phyloP scores from a whole-genome alignment of 2,113 vertebrate species.

The Cyprinodon variegatus region DNA sequence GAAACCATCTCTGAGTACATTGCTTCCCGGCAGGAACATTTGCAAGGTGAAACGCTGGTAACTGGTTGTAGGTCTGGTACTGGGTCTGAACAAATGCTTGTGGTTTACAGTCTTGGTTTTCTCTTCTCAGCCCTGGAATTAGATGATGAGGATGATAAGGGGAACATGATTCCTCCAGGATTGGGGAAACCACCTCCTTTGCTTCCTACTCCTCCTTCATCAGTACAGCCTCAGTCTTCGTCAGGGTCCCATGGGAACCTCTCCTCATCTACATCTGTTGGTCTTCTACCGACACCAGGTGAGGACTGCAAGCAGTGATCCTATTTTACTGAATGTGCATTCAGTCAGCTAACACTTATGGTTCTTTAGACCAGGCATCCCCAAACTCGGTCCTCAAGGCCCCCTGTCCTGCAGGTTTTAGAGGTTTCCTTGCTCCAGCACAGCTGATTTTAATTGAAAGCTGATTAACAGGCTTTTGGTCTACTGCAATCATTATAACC shows the following conservation, averaged over 20 bases:
- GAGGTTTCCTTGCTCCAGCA: no score
- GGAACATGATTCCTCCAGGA: conserved; percentile 52
- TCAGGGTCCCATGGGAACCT: conserved; percentile 40
- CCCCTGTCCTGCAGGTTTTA: no score
- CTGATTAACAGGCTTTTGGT: no score
- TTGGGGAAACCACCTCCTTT: conserved; percentile 76
- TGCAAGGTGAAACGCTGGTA: conserved; percentile 67
- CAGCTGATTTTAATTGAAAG: no score
- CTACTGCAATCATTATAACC: no score
- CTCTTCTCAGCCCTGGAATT: conserved; percentile 33
- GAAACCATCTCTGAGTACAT: conserved; percentile 71
- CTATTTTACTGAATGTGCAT: neutral
- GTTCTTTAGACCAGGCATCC: no score
- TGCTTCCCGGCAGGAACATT: conserved; percentile 72
- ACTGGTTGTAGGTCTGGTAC: neutral
- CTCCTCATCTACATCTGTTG: conserved; percentile 35
- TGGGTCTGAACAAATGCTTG: neutral
- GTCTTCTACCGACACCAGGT: conserved; percentile 76
- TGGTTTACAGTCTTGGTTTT: neutral
- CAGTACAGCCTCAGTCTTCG: conserved; percentile 43
- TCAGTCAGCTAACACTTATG: neutral
- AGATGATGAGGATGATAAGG: conserved; percentile 48
- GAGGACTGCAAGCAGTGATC: conserved; percentile 15
- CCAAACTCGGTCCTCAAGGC: no score
- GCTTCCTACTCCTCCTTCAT: conserved; percentile 68